Evolutionary conservation across 2,888 invertebrate species (phyloP).

Genomic region (Meteorus cinctellus): DNA sequence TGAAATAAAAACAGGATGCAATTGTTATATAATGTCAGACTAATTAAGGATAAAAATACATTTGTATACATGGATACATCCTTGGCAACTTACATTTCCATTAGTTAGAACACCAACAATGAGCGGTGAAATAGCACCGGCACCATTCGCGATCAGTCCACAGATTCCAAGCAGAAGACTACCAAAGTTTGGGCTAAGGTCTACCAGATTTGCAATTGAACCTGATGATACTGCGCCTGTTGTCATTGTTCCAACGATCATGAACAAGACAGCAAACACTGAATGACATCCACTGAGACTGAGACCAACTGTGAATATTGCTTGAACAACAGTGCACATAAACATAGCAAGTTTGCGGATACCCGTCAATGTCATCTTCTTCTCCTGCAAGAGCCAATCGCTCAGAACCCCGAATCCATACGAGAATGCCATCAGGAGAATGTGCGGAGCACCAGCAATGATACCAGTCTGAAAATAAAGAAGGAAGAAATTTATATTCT

Average conservation of each 20-base stretch:
- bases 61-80: too few species aligned
- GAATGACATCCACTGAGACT: constrained; percentile 80
- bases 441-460: constrained; percentile 79
- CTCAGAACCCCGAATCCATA: constrained; percentile 76
- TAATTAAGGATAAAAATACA: background rate
- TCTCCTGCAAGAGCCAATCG: constrained; percentile 77
- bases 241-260: constrained; percentile 78
- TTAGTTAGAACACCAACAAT: constrained; percentile 79
- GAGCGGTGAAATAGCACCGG: constrained; percentile 79
- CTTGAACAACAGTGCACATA: constrained; percentile 78
- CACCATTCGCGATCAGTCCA: constrained; percentile 76
- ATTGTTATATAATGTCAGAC: background rate
- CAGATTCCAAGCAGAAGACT: constrained; percentile 78
- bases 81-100: constrained; percentile 76
- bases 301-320: constrained; percentile 77
- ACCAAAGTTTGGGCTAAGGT: constrained; percentile 79
- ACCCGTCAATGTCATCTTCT: constrained; percentile 77
- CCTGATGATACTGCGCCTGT: constrained; percentile 82
- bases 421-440: constrained; percentile 78
- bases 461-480: constrained; percentile 76
- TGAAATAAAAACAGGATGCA: constrained; percentile 32
- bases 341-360: constrained; percentile 80
- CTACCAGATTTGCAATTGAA: constrained; percentile 80
- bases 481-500: background rate
- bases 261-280: constrained; percentile 76